These are phyloP conservation scores for Dendrolimus kikuchii DNA, from an alignment of 1,140 invertebrate genomes.

Conservation along the genomic window DNA sequence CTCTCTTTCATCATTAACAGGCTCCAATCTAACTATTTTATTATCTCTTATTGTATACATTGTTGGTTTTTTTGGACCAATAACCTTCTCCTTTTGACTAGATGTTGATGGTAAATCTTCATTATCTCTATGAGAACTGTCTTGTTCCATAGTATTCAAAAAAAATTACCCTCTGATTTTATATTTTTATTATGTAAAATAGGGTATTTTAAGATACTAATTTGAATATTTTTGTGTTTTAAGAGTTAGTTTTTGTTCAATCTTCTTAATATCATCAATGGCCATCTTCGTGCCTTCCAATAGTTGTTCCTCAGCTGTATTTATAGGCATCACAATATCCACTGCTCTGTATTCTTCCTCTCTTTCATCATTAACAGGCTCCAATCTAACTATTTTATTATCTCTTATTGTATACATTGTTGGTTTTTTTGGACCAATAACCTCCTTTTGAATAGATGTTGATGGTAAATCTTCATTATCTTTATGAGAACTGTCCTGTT, in stretches of 20 bases:
- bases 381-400: conserved; percentile 51
- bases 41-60: conserved; percentile 58
- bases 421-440: conserved; percentile 35
- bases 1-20: conserved; percentile 15
- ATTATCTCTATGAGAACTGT: no score
- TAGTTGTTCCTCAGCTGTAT: conserved; percentile 43
- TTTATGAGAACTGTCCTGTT: no score
- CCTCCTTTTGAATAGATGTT: conserved; percentile 4
- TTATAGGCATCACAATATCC: conserved; percentile 52
- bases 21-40: conserved; percentile 52
- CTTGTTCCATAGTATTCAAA: background rate
- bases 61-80: conserved; percentile 39
- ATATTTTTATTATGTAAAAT: no score
- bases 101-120: no score
- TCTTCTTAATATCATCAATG: conserved; percentile 55
- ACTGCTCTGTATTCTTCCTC: conserved; percentile 38
- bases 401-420: conserved; percentile 59
- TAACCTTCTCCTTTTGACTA: conserved; percentile 12
- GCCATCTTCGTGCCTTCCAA: conserved; percentile 61
- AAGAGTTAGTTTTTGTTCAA: no score
- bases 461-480: no score
- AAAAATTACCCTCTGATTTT: no score
- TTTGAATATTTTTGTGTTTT: no score
- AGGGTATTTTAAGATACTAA: no score
- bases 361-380: conserved; percentile 23